A percentile compares a stretch with the other conserved stretches of the same genome.
Conservation (phyloP, 2,888 invertebrate species). For the Dryomyza anilis region DNA sequence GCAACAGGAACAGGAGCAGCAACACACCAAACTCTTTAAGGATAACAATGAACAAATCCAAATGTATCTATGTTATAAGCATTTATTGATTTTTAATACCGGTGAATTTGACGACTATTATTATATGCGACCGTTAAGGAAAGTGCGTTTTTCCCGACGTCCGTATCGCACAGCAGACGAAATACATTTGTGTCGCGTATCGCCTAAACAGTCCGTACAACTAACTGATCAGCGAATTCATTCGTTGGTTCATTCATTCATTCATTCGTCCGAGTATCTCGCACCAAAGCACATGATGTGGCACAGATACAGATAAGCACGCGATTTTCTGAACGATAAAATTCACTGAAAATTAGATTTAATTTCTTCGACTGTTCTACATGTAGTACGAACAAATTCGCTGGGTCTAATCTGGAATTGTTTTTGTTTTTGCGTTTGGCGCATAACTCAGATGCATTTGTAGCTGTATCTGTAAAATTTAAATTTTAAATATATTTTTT, state of each 20-base stretch:
- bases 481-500: neutral
- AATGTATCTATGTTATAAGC: neutral
- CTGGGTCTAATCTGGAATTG: too few relatives aligned
- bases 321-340: conserved; percentile 50
- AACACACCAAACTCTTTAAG: neutral
- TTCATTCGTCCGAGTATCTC: neutral
- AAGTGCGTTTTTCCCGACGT: conserved; percentile 25
- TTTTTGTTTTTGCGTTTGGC: conserved; percentile 17
- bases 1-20: neutral
- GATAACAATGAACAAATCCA: neutral
- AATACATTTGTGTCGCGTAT: conserved; percentile 32
- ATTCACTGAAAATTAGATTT: conserved; percentile 41
- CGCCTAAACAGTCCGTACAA: too few relatives aligned
- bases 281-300: neutral
- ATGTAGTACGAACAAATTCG: too few relatives aligned
- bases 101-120: too few relatives aligned
- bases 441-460: neutral
- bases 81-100: neutral
- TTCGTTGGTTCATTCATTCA: neutral
- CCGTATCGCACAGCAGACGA: conserved; percentile 35
- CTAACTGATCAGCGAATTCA: too few relatives aligned
- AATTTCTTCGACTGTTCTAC: conserved; percentile 44
- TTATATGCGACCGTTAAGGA: too few relatives aligned
- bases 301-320: conserved; percentile 17
- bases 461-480: too few relatives aligned